Evolutionary conservation across 35 echinoderm and acorn worm genomes (phyloP).

Genomic region (Anneissia japonica): DNA sequence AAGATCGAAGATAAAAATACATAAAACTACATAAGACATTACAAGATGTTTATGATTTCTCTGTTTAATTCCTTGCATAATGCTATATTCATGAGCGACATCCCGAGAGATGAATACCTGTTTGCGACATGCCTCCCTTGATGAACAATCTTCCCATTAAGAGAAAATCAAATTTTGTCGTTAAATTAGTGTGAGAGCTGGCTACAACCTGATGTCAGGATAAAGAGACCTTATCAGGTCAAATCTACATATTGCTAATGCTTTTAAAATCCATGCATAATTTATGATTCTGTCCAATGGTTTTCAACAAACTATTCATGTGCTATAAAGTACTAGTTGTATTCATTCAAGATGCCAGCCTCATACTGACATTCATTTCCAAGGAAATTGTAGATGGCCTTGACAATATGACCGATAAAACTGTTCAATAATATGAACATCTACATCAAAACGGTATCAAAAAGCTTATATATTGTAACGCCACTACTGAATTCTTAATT

Average conservation of each 20-base stretch:
- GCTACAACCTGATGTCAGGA: background rate
- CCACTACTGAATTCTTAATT: too few relatives aligned
- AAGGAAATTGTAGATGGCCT: background rate
- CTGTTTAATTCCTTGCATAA: background rate
- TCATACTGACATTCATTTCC: background rate
- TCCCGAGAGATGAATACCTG: background rate
- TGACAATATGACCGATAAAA: background rate
- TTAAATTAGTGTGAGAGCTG: background rate
- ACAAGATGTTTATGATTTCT: background rate
- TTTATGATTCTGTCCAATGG: background rate
- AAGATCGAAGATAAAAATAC: background rate
- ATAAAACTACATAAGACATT: background rate
- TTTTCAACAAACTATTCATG: too few relatives aligned
- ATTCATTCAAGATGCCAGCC: background rate
- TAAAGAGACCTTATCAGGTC: background rate
- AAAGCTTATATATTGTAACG: too few relatives aligned
- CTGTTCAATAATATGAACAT: background rate
- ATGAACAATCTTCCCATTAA: background rate
- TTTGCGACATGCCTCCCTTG: background rate
- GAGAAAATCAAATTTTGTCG: background rate
- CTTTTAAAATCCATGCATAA: background rate
- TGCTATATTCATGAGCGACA: background rate
- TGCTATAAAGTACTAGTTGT: background rate
- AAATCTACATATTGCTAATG: background rate
- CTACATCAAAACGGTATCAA: too few relatives aligned